Conservation (phyloP, 2,113 vertebrate species). For the Entomyzon cyanotis region DNA sequence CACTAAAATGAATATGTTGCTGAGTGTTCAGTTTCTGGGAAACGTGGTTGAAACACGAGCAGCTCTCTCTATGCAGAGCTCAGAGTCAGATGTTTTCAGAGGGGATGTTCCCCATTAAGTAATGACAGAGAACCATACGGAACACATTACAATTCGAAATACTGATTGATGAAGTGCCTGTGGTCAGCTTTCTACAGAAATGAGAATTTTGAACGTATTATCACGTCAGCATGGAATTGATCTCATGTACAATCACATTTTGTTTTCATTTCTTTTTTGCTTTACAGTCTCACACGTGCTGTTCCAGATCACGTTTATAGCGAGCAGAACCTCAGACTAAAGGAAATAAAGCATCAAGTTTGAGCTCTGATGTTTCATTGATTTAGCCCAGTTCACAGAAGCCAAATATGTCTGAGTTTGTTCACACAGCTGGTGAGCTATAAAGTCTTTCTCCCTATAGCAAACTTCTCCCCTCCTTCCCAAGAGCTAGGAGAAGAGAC, state of each 20-base stretch:
- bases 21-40: constrained; percentile 75
- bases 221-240: constrained; percentile 67
- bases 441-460: background rate
- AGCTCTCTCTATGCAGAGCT: constrained; percentile 47
- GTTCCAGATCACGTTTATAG: constrained; percentile 51
- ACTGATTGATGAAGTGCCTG: constrained; percentile 76
- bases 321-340: background rate
- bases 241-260: constrained; percentile 63
- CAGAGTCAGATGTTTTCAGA: constrained; percentile 65
- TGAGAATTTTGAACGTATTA: constrained; percentile 71
- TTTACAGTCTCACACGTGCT: constrained; percentile 24
- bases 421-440: constrained; percentile 41
- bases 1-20: constrained; percentile 73
- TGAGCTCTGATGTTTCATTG: constrained; percentile 52
- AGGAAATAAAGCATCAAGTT: constrained; percentile 37
- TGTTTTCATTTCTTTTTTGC: constrained; percentile 58
- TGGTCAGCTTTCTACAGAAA: constrained; percentile 74
- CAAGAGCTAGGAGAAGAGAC: background rate
- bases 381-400: constrained; percentile 47
- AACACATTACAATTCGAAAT: constrained; percentile 71
- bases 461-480: background rate
- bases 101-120: constrained; percentile 73
- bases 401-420: constrained; percentile 35
- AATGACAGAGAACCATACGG: constrained; percentile 70
- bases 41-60: constrained; percentile 72